phyloP scores from a whole-genome alignment of 2,113 vertebrate genomes.

The Emydura subglobosa region DNA sequence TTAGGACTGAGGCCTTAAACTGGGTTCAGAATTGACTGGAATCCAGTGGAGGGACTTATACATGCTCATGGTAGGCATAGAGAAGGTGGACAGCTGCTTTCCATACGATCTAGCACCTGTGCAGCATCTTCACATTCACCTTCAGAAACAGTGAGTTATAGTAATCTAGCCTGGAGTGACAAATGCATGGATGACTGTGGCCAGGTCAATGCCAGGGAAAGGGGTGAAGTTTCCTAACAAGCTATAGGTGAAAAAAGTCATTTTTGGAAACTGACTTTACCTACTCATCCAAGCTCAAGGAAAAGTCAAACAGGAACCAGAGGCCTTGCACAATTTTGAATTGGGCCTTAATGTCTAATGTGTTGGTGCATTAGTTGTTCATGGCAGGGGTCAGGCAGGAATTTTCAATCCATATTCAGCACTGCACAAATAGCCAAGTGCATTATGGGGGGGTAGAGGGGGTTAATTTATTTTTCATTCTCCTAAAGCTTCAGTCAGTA shows the following conservation, averaged over 20 bases:
- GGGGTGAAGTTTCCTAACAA: not conserved
- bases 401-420: not conserved
- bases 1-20: not conserved
- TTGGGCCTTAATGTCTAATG: not conserved
- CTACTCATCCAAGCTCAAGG: not conserved
- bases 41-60: not conserved
- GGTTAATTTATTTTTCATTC: not conserved
- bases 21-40: not conserved
- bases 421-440: not conserved
- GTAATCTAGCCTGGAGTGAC: not conserved
- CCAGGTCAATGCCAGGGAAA: not conserved
- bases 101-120: not conserved
- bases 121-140: not conserved
- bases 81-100: not conserved
- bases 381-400: not conserved
- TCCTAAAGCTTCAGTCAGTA: not conserved
- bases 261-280: not conserved
- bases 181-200: not conserved
- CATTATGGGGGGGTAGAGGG: not conserved
- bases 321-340: not conserved
- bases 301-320: not conserved
- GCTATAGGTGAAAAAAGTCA: not conserved
- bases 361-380: slow-evolving; percentile 13
- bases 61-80: not conserved
- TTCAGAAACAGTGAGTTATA: not conserved